Base-by-base conservation (phyloP, 2,888 invertebrate genomes). In the Ophraella communa region DNA sequence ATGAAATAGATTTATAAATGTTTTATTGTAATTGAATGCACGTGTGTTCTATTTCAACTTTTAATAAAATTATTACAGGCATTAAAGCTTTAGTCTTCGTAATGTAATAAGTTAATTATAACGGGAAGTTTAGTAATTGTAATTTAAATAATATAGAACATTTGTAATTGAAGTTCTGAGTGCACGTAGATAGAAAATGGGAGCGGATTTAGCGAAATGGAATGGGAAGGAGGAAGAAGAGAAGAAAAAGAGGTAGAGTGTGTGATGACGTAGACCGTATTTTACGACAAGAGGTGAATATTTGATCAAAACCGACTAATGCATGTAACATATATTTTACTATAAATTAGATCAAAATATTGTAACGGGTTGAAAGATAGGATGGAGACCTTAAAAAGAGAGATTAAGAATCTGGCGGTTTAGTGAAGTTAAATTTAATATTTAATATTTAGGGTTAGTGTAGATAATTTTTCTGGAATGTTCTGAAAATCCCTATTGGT, bases 111-210 rank as follows among this genome's bases (percentile, higher is more conserved):
- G 77, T 80, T 79, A 80, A 81, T 80, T 80, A 80, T 77, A 75
- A 77, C 78, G 70, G 78, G 78, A 79, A 80, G 80, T 80, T 80
- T 68, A 60, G 79, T 79, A 81, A 80, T 81, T 81, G 81, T 80
- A 79, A 80, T 79, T 80, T 80, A 79, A 81, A 80, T 81, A 81
- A 81, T 80, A 78, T 78, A 79, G 78, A 78, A 76, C 79, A 78
- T 77, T 77, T 76, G 78, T 78, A 79, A 80, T 81, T 79, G 79
- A 79, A 79, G 76, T 77, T 78, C 75, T 76, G 76, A 70, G 69
- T 71, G 71, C 67, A 65, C 67, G 71, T 76, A 76, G 74, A 78
- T 76, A 77, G 76, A 78, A 79, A 78, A 78, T 77, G 74, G 30
- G 76, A 66, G 70, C 66, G 67, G 70, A 71, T 71, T 73, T 69